Base-by-base conservation (phyloP, 2,797 vertebrate genomes). In the Stomatorhinus walkeri region DNA sequence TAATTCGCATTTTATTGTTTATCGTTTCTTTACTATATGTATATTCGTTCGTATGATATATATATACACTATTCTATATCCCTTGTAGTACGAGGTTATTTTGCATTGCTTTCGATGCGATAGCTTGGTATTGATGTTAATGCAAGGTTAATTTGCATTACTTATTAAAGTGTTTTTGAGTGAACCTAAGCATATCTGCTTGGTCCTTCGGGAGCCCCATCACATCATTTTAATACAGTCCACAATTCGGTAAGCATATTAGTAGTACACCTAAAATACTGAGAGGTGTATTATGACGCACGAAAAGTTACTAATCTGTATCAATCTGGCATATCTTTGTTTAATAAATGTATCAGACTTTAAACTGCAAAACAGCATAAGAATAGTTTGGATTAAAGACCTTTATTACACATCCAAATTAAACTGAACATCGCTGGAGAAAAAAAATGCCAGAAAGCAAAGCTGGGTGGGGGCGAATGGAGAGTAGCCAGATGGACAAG, bases 361-460 rank as follows among this genome's bases (percentile, higher is more conserved):
- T 56, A n/a, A 59, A 59, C n/a, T 59, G 56, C 56, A 59, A 59
- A 59, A 59, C 14, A 36, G 36, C 40, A 43, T 9, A 79, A 43
- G 4, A 79, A 40, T 1, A 43, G 32, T 79, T 19, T 79, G 16
- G 36, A 79, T 43, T 43, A 43, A 43, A 43, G 32, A 79, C 19
- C 16, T 79, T 79, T 72, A 72, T 79, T 79, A 79, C 72, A 79
- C 36, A 79, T 79, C 43, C 36, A 79, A 76, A 76, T 76, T 76
- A 76, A 76, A 76, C 28, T 19, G 36, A 40, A 76, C 72, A 76
- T 76, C 72, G 43, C 16, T 36, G 32, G 32, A n/a, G 40, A 12
- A 40, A 76, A 43, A 5, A 76, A 76, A 76, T 6, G 36, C 6
- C 72, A 76, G 32, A 76, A 40, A 19, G 36, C 32, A 76, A 76